phyloP scores from a whole-genome alignment of 1,140 invertebrate species.

The Araneus ventricosus region DNA sequence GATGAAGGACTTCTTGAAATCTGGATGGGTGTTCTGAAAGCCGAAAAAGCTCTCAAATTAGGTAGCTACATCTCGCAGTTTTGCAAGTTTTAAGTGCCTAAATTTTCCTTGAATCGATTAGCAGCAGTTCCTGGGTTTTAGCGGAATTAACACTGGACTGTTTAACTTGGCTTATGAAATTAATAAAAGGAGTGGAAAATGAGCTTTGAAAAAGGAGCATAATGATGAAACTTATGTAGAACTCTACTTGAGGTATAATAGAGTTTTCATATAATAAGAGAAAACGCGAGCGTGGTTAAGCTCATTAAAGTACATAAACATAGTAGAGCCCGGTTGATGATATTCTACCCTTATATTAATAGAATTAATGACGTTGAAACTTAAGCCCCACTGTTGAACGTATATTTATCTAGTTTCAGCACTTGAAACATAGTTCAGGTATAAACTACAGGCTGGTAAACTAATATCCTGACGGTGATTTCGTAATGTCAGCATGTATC shows the following conservation, averaged over 20 bases:
- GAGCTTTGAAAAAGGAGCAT: not conserved
- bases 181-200: not conserved
- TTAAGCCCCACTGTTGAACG: no score
- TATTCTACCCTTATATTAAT: no score
- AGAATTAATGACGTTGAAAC: no score
- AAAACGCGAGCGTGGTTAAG: not conserved
- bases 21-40: not conserved
- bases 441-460: no score
- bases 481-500: no score
- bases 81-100: not conserved
- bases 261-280: not conserved
- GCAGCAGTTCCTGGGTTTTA: not conserved
- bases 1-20: not conserved
- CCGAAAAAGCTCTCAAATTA: slow-evolving; percentile 23
- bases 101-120: not conserved
- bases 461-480: no score
- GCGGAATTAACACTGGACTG: not conserved
- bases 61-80: not conserved
- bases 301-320: no score
- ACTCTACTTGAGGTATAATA: not conserved
- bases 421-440: no score
- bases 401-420: no score
- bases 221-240: not conserved
- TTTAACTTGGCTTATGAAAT: not conserved
- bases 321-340: no score